Evolutionary conservation across 2,113 vertebrate species (phyloP).

Genomic region (Spilogale gracilis): DNA sequence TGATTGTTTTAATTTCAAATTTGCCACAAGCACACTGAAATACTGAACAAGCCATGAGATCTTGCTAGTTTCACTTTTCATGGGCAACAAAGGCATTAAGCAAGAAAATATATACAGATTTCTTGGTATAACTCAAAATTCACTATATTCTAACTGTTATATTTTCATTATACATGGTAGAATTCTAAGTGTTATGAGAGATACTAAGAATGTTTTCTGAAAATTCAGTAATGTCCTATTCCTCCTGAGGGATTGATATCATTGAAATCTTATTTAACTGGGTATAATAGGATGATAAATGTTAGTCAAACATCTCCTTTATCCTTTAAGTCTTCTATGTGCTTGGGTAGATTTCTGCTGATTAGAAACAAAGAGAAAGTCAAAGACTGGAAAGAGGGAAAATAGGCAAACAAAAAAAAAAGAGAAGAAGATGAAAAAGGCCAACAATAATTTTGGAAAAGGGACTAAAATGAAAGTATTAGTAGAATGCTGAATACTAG

Average conservation of each 20-base stretch:
- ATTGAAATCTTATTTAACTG: neutral
- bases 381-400: neutral
- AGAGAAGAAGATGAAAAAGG: neutral
- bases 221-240: neutral
- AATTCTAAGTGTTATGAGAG: neutral
- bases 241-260: neutral
- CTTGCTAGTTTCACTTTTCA: neutral
- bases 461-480: neutral
- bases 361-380: neutral
- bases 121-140: neutral
- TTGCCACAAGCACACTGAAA: neutral
- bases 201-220: neutral
- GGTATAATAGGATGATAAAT: neutral
- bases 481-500: neutral
- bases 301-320: neutral
- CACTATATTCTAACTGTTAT: neutral
- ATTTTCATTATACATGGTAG: neutral
- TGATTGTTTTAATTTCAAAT: neutral
- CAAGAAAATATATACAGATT: neutral
- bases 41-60: neutral
- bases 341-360: neutral
- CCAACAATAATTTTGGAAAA: neutral
- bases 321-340: neutral
- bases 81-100: neutral
- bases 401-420: neutral